These are phyloP conservation scores for Eupithecia dodoneata DNA, from an alignment of 2,888 invertebrate species.

Conservation along the genomic window DNA sequence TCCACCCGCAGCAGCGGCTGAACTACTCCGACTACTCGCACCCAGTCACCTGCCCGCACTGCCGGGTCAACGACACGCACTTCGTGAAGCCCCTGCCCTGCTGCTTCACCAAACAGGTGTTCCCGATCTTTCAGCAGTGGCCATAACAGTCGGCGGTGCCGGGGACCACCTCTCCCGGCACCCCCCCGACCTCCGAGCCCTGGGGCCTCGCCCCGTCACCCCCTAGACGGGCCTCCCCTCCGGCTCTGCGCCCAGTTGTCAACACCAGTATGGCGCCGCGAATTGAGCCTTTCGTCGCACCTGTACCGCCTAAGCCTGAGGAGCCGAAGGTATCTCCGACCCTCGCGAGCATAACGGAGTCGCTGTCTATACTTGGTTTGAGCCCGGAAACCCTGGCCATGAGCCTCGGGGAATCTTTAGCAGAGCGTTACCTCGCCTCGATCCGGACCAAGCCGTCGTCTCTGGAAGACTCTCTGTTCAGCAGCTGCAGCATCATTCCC, in stretches of 20 bases:
- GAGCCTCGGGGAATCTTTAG: constrained; percentile 78
- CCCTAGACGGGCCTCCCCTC: constrained; percentile 75
- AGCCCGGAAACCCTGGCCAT: constrained; percentile 76
- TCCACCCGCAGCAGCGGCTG: constrained; percentile 93
- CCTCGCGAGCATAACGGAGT: constrained; percentile 74
- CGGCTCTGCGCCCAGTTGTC: constrained; percentile 76
- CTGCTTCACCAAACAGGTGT: constrained; percentile 91
- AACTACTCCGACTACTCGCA: constrained; percentile 98
- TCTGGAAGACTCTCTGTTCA: constrained; percentile 41
- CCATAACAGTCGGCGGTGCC: constrained; percentile 94
- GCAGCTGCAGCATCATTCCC: constrained; percentile 60
- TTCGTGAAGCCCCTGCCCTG: constrained; percentile 95
- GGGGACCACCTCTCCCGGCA: constrained; percentile 82
- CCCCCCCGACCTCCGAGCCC: constrained; percentile 69
- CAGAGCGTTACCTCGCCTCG: constrained; percentile 72
- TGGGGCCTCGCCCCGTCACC: constrained; percentile 74
- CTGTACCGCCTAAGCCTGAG: constrained; percentile 47
- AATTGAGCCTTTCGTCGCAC: constrained; percentile 31
- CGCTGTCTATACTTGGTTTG: constrained; percentile 73
- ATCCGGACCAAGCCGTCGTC: constrained; percentile 70
- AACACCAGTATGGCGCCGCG: constrained; percentile 81
- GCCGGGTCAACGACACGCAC: constrained; percentile 95
- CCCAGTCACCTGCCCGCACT: constrained; percentile 95
- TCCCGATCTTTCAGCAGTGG: constrained; percentile 89
- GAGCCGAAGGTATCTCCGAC: constrained; percentile 64